A percentile compares a stretch with the other conserved stretches of the same genome.
Evolutionary conservation across 1,140 invertebrate species (phyloP).

Genomic region (Prorops nasuta): DNA sequence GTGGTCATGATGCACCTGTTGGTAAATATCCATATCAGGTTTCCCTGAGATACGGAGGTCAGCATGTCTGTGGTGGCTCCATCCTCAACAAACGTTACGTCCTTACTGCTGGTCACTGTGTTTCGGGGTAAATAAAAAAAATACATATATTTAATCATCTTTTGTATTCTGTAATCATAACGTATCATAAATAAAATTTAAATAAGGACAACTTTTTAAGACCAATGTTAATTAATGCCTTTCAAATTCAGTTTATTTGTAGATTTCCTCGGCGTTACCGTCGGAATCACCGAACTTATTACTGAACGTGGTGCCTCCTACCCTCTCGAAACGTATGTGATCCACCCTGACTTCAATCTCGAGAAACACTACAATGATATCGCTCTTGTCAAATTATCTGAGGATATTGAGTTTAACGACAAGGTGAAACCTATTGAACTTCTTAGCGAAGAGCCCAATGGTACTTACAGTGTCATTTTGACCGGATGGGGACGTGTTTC

Average conservation of each 20-base stretch:
- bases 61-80: conserved; percentile 60
- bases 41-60: conserved; percentile 43
- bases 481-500: conserved; percentile 46
- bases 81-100: conserved; percentile 56
- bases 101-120: conserved; percentile 62
- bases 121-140: conserved; percentile 34
- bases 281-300: no score
- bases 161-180: not conserved
- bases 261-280: no score
- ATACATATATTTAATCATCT: not conserved
- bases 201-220: not conserved
- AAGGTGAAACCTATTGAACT: conserved; percentile 25
- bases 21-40: conserved; percentile 56
- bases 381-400: conserved; percentile 40
- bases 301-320: no score
- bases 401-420: conserved; percentile 16
- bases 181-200: not conserved
- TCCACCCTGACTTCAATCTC: no score
- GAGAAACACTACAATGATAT: no score
- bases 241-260: not conserved
- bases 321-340: no score
- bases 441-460: not conserved
- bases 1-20: conserved; percentile 27
- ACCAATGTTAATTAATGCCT: not conserved
- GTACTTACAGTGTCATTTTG: conserved; percentile 16